Evolutionary conservation across 2,797 vertebrate genomes (phyloP).

Genomic region (Halcyon badia): DNA sequence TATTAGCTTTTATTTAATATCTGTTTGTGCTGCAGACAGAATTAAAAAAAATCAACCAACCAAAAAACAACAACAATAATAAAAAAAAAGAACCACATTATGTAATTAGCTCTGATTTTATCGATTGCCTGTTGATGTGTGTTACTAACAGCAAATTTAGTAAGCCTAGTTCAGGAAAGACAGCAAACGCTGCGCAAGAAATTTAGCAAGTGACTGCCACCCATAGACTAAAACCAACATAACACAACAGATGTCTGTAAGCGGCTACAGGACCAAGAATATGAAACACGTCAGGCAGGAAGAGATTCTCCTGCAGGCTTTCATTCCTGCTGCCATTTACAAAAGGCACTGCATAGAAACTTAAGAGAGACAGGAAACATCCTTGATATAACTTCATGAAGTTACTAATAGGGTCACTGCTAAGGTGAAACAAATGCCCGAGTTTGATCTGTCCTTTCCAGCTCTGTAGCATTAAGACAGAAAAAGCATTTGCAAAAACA

Average conservation of each 20-base stretch:
- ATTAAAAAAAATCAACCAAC: neutral
- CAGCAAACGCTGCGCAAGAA: slow-evolving; percentile 26
- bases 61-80: too few species aligned
- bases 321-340: neutral
- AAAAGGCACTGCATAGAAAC: neutral
- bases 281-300: neutral
- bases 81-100: neutral
- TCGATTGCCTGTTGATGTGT: slow-evolving; percentile 41
- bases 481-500: neutral
- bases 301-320: neutral
- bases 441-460: neutral
- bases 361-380: neutral
- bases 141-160: slow-evolving; percentile 39
- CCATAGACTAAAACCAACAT: slow-evolving; percentile 71
- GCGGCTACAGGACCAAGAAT: neutral
- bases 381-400: neutral
- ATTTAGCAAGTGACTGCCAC: slow-evolving; percentile 75
- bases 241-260: neutral
- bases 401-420: neutral
- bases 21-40: slow-evolving; percentile 35
- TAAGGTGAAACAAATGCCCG: neutral
- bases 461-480: neutral
- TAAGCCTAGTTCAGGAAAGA: slow-evolving; percentile 7
- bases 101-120: slow-evolving; percentile 66
- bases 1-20: slow-evolving; percentile 65